A percentile compares a stretch with the other conserved stretches of the same genome.
Conservation (phyloP, 2,888 invertebrate genomes). For the Lasioglossum morio region DNA sequence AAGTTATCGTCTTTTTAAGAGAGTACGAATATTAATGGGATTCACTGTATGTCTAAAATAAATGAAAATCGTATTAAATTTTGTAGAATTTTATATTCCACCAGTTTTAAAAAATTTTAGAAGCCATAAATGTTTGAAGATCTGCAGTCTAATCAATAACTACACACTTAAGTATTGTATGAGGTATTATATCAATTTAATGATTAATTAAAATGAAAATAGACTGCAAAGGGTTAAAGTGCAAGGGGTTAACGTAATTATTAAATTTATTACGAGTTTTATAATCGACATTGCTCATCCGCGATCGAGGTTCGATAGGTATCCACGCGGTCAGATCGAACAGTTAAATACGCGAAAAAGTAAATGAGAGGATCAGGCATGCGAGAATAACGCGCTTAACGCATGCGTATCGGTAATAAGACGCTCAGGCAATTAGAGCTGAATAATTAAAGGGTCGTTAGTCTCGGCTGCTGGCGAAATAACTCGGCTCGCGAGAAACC, state of each 20-base stretch:
- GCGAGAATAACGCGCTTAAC: conserved; percentile 60
- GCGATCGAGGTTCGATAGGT: not conserved
- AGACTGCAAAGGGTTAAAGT: no score
- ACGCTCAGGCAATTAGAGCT: conserved; percentile 65
- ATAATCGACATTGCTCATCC: not conserved
- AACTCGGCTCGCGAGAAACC: conserved; percentile 27
- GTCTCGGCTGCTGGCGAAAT: conserved; percentile 55
- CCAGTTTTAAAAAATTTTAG: no score
- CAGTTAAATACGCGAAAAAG: conserved; percentile 25
- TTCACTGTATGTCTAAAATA: no score
- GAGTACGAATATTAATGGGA: no score
- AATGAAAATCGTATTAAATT: no score
- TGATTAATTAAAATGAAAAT: no score
- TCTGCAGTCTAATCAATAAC: no score
- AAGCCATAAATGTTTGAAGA: no score
- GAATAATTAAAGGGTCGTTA: conserved; percentile 73
- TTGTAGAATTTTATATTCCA: no score
- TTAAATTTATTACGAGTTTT: not conserved
- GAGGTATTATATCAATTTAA: no score
- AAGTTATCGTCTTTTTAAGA: no score
- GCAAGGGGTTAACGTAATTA: not conserved
- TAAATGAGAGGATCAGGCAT: conserved; percentile 42
- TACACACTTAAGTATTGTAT: no score
- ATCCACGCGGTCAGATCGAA: not conserved
- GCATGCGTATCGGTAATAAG: conserved; percentile 67